These are phyloP conservation scores for Trachops cirrhosus DNA, from an alignment of 2,797 vertebrate genomes.

Conservation along the genomic window DNA sequence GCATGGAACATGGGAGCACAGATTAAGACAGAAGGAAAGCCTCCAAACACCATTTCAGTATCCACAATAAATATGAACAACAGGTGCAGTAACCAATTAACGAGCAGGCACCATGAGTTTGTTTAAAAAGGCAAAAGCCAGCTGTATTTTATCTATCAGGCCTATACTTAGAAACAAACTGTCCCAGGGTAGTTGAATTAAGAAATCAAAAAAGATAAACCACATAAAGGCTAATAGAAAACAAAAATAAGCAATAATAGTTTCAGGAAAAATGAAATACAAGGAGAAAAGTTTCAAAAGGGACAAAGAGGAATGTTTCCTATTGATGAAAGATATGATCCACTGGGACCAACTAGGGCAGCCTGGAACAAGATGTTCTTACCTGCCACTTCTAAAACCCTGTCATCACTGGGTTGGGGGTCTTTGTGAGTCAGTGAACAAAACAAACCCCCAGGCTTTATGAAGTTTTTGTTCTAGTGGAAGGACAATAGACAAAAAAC, in stretches of 20 bases:
- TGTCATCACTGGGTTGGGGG: background rate
- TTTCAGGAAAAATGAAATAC: background rate
- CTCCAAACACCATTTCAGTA: background rate
- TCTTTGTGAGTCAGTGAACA: background rate
- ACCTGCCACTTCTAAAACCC: background rate
- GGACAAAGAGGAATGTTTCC: background rate
- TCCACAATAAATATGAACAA: background rate
- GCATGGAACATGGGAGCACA: background rate
- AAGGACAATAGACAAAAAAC: background rate
- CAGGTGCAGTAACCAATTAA: background rate
- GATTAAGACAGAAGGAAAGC: background rate
- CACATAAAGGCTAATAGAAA: background rate
- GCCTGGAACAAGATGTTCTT: background rate
- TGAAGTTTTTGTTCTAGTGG: background rate
- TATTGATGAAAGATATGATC: background rate
- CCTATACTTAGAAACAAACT: background rate
- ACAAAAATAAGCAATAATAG: background rate
- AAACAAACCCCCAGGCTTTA: background rate
- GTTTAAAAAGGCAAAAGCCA: background rate
- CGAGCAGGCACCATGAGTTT: background rate
- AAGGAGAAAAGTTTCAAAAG: background rate
- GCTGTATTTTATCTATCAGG: background rate
- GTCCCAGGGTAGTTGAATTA: background rate
- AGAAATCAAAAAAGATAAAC: background rate
- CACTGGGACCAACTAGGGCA: background rate